Conservation (phyloP, 2,797 vertebrate species). For the Rhinella marina region DNA sequence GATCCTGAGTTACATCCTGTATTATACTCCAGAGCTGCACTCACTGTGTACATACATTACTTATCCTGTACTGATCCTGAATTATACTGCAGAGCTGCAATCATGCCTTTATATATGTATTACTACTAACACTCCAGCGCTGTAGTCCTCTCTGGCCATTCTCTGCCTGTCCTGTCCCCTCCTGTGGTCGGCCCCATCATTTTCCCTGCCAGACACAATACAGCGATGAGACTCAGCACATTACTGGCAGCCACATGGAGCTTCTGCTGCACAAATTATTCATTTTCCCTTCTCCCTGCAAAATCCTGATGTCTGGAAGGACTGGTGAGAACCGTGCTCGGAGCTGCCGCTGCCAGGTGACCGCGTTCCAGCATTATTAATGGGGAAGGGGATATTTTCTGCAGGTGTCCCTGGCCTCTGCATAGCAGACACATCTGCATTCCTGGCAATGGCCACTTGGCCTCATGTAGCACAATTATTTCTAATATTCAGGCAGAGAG, state of each 20-base stretch:
- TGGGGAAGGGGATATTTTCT: not conserved
- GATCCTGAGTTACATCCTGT: too few relatives aligned
- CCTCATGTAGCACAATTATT: not conserved
- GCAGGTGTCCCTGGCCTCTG: conserved; percentile 25
- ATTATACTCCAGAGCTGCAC: too few relatives aligned
- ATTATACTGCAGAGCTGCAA: too few relatives aligned
- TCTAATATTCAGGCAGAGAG: conserved; percentile 1
- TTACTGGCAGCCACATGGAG: not conserved
- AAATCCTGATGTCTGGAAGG: not conserved
- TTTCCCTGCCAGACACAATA: conserved; percentile 5
- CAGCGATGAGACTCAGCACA: not conserved
- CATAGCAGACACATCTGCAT: conserved; percentile 20
- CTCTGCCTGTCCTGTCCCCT: not conserved
- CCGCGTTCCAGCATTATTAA: not conserved
- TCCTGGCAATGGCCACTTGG: conserved; percentile 10
- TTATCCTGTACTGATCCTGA: too few relatives aligned
- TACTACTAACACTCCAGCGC: too few relatives aligned
- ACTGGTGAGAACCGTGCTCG: not conserved
- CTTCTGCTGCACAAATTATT: conserved; percentile 1
- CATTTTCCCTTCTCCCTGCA: conserved; percentile 31
- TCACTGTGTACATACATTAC: too few relatives aligned
- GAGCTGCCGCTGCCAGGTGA: not conserved
- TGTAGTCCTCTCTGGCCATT: not conserved
- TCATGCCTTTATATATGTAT: too few relatives aligned
- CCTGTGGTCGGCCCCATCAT: not conserved